Base-by-base conservation (phyloP, 2,888 invertebrate species). In the Cerastoderma edule region DNA sequence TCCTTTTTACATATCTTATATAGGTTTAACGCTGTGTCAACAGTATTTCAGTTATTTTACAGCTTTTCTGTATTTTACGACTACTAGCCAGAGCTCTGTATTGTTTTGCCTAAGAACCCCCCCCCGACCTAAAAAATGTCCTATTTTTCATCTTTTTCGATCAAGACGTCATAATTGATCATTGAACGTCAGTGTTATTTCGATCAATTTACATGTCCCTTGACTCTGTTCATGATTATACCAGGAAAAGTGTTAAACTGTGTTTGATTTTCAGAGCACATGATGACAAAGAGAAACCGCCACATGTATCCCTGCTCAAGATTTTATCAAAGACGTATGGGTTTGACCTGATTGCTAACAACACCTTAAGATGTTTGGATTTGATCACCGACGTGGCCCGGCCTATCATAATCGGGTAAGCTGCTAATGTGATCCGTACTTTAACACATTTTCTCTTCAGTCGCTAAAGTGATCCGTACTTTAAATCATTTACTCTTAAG, bases 381-480 rank as follows among this genome's bases (percentile, higher is more conserved):
- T 32, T 48, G 6, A 53, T 50, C 22, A 33, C 50, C n/a, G 66
- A 66, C 33, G 27, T 27, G 5, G 13, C 16, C 6, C 2, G 50
- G 22, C 53, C 50, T 13, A 28, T 66, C 32, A 48, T 66, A 16
- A 24, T 66, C 10, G 50, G 66, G 66, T 66, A 66, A 50, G 65
- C 6, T 44, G 27, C 16, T 54, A 54, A 5, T 8, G 19, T 10
- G 19, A 44, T 13, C 10, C 44, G 8, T 44, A 13, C 44, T 44
- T 10, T 16, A 44, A 13, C 16, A 44, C 16, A 44, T 44, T 44
- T 44, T 13, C 44, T 13, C 44, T 44, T n/a, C 44, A 44, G 8
- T 10, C 10, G 19, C 16, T 44, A 19, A 44, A 44, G 44, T n/a
- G n/a, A n/a, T n/a, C n/a, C n/a, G n/a, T n/a, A n/a, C n/a, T n/a